Base-by-base conservation (phyloP, 2,113 vertebrate species). In the Callorhinus ursinus region DNA sequence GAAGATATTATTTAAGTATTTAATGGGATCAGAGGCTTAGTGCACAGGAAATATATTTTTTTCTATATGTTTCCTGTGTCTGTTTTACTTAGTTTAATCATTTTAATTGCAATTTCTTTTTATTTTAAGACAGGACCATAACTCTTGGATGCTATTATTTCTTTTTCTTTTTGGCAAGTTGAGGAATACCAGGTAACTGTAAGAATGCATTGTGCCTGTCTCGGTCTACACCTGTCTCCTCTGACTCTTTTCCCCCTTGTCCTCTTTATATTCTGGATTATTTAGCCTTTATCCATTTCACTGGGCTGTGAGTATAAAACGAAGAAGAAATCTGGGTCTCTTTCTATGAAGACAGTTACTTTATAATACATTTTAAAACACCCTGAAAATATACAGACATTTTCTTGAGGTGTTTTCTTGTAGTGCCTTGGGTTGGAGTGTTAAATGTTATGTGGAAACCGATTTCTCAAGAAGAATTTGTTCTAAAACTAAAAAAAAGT, bases 1-100 rank as follows among this genome's bases (percentile, higher is more conserved):
- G 93, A 96, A 97, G 97, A 93, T 98, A 98, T 98, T 98, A 98
- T 98, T 97, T 98, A 98, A 98, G 98, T 96, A 97, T 89, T 96
- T 96, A 98, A 98, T 97, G 96, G 95, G 95, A 98, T 96, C 97
- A 96, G 92, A 98, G 89, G 96, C 96, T 98, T 97, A 97, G 90
- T 36, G 46, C 0, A 16, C 83, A 95, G 97, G 96, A 98, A 98
- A 93, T 88, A 97, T 91, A 79, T 98, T 95, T 98, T 95, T 96
- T 97, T 93, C 71, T 97, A 19, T 97, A 42, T 81, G 92, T 97
- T 98, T 98, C 96, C 95, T 93, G 57, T 97, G 94, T 98, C 97
- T 97, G 19, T 33, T 98, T 98, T 97, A 97, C 76, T 97, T 95
- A 76, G 91, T 93, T 95, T 88, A 80, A 97, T 89, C 97, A 98